These are phyloP conservation scores for Platyscapa corneri DNA, from an alignment of 1,140 invertebrate genomes.

Conservation along the genomic window DNA sequence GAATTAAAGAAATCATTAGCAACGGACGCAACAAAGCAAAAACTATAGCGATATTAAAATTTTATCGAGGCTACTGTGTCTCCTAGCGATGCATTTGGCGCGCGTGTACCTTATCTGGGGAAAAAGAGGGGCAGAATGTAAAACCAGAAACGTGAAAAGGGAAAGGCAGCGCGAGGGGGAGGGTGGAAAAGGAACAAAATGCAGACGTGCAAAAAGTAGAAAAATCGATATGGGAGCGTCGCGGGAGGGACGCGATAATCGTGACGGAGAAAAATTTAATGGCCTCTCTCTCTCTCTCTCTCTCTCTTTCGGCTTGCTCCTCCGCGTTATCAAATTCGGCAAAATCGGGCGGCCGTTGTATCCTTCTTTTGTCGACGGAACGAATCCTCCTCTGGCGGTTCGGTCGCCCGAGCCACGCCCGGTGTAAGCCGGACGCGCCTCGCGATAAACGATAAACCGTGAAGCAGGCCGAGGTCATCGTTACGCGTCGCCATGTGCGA, in stretches of 20 bases:
- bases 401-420: no score
- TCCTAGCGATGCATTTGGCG: no score
- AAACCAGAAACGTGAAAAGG: no score
- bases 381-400: neutral
- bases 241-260: slow-evolving; percentile 59
- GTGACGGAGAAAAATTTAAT: slow-evolving; percentile 64
- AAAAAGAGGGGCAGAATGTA: no score
- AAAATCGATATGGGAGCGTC: slow-evolving; percentile 4
- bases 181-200: slow-evolving; percentile 30
- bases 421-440: neutral
- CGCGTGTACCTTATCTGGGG: no score
- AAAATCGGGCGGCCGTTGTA: slow-evolving; percentile 1
- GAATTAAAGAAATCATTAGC: no score
- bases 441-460: neutral
- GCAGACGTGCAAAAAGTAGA: neutral
- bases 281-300: slow-evolving; percentile 60
- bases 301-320: slow-evolving; percentile 63
- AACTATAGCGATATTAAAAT: no score
- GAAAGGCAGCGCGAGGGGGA: neutral
- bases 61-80: no score
- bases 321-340: slow-evolving; percentile 58
- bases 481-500: neutral
- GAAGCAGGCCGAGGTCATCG: neutral
- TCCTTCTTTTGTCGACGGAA: slow-evolving; percentile 18
- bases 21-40: no score